A percentile compares a stretch with the other conserved stretches of the same genome.
phyloP scores from a whole-genome alignment of 30 jellyfish, hydroid and myxozoan genomes.

The Catostylus mosaicus region DNA sequence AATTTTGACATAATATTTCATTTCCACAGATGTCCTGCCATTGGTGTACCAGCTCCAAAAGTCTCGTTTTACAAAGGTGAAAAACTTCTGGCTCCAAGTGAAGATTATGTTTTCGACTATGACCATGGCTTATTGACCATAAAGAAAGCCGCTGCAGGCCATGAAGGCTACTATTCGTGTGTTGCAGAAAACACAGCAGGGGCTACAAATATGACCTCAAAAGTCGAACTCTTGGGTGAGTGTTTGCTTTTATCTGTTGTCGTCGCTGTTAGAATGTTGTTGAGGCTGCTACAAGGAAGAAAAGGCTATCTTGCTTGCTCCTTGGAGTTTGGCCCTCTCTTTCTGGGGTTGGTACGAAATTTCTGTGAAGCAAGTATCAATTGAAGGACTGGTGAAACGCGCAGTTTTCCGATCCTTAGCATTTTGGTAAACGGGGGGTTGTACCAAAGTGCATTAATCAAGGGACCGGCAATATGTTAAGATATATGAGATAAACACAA shows the following conservation, averaged over 20 bases:
- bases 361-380: no score
- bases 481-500: no score
- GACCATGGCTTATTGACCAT: conserved; percentile 54
- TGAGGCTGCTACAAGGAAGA: no score
- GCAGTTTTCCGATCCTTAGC: no score
- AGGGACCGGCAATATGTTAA: no score
- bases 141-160: conserved; percentile 7
- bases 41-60: conserved; percentile 84
- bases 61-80: conserved; percentile 73
- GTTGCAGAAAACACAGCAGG: conserved; percentile 88
- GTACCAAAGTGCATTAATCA: no score
- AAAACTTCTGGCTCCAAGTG: conserved; percentile 13
- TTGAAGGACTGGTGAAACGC: no score
- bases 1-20: neutral
- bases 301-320: no score
- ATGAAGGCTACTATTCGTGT: conserved; percentile 73
- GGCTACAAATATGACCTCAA: conserved; percentile 15
- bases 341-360: no score
- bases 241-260: neutral
- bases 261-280: neutral
- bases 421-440: no score
- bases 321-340: no score
- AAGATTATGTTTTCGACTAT: conserved; percentile 25
- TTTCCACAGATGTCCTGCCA: conserved; percentile 85
- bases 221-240: conserved; percentile 48